phyloP scores from a whole-genome alignment of 2,888 invertebrate species.

The Cataglyphis rosenhaueri region DNA sequence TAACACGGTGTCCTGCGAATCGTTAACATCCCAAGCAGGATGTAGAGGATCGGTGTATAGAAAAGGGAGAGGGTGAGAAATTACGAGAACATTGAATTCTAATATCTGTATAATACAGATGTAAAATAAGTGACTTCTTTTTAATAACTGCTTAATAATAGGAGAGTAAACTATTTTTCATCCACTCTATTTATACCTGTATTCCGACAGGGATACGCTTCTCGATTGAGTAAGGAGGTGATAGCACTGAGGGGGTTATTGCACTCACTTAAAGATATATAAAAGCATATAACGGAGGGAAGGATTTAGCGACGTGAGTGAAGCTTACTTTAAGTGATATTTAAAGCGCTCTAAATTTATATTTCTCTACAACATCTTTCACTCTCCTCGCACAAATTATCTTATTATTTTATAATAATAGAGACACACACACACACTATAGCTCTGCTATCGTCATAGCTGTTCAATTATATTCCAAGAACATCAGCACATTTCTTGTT shows the following conservation, averaged over 20 bases:
- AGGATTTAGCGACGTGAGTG: slow-evolving; percentile 11
- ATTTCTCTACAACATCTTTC: not conserved
- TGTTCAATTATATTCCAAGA: not conserved
- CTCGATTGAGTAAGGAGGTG: slow-evolving; percentile 8
- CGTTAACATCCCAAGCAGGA: slow-evolving; percentile 23
- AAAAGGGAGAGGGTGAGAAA: not conserved
- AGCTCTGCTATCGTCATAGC: not conserved
- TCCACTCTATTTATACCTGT: slow-evolving; percentile 35
- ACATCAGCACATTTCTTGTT: not conserved
- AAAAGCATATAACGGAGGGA: not conserved
- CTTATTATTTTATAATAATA: not conserved
- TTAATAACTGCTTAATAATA: slow-evolving; percentile 44
- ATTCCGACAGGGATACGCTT: slow-evolving; percentile 42
- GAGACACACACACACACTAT: no score
- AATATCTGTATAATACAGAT: slow-evolving; percentile 12
- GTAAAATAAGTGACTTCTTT: slow-evolving; percentile 7
- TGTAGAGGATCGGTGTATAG: not conserved
- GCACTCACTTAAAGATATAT: slow-evolving; percentile 33
- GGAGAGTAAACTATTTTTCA: slow-evolving; percentile 40
- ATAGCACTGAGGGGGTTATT: slow-evolving; percentile 28
- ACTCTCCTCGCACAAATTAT: not conserved
- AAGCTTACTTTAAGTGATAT: not conserved
- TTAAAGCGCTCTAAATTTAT: not conserved
- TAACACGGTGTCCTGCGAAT: slow-evolving; percentile 57
- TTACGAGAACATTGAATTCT: slow-evolving; percentile 12